phyloP scores from a whole-genome alignment of 2,113 vertebrate genomes.

The Trichechus manatus region DNA sequence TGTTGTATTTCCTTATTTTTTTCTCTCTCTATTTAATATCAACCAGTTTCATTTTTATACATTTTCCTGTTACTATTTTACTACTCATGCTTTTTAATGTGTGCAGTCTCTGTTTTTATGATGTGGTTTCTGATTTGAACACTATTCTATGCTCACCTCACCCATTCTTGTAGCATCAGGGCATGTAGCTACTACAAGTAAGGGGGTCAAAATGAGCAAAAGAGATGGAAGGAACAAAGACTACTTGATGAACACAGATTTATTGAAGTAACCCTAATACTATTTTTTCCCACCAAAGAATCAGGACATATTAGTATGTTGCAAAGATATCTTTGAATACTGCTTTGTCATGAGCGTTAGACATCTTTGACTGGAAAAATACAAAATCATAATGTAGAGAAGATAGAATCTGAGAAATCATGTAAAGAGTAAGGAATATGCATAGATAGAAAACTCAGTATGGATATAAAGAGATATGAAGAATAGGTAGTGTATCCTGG shows the following conservation, averaged over 20 bases:
- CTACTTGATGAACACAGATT: background rate
- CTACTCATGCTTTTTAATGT: background rate
- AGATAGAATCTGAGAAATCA: background rate
- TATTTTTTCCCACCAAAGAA: background rate
- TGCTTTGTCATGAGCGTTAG: background rate
- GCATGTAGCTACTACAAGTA: rapidly evolving
- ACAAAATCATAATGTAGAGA: background rate
- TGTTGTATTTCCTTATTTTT: background rate
- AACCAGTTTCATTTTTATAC: background rate
- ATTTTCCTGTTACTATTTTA: background rate
- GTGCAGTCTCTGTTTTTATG: background rate
- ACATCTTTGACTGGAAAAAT: background rate
- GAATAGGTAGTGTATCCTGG: background rate
- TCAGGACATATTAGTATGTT: background rate
- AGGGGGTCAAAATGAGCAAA: background rate
- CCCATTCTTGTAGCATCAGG: background rate
- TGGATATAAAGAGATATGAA: background rate
- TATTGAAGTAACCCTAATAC: background rate
- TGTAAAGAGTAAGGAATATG: background rate
- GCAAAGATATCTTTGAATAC: background rate
- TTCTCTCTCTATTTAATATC: background rate
- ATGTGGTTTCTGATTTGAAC: background rate
- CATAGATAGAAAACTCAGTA: background rate
- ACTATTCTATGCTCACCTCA: background rate
- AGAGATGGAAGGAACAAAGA: background rate